These are phyloP conservation scores for Cataglyphis albicans DNA, from an alignment of 2,888 invertebrate genomes.

Conservation along the genomic window DNA sequence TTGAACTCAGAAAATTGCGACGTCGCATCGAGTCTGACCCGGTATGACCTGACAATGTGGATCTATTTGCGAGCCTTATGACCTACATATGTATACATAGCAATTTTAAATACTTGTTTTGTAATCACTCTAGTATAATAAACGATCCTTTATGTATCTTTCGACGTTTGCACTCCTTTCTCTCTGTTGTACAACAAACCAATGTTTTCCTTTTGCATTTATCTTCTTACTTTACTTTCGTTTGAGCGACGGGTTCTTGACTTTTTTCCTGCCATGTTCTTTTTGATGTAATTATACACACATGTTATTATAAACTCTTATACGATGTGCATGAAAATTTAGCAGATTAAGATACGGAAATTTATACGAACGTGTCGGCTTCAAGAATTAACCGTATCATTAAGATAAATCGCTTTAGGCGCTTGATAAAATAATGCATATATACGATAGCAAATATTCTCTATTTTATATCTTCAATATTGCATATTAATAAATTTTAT, in stretches of 20 bases:
- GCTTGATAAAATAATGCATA: conserved; percentile 19
- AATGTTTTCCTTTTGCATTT: conserved; percentile 40
- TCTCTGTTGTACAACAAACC: conserved; percentile 6
- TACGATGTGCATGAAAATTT: conserved; percentile 28
- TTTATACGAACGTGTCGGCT: conserved; percentile 14
- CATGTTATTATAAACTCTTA: conserved; percentile 7
- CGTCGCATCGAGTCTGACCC: conserved; percentile 34
- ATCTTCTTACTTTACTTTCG: conserved; percentile 50
- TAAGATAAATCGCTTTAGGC: conserved; percentile 24
- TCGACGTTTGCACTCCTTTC: conserved; percentile 23
- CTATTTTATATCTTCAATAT: not conserved
- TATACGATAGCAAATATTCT: not conserved
- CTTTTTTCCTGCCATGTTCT: conserved; percentile 17
- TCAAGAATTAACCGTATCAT: conserved; percentile 19
- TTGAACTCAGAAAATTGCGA: conserved; percentile 3
- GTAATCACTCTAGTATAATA: conserved; percentile 64
- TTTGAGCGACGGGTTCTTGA: conserved; percentile 34
- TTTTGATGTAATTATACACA: conserved; percentile 41
- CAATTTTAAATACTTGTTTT: conserved; percentile 61
- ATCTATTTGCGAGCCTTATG: conserved; percentile 52
- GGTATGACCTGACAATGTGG: conserved; percentile 4
- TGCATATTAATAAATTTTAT: not conserved
- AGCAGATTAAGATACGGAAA: conserved; percentile 35
- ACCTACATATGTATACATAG: conserved; percentile 46
- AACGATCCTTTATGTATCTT: conserved; percentile 65